Base-by-base conservation (phyloP, 1,140 invertebrate species). In the Rhagoletis zephyria region DNA sequence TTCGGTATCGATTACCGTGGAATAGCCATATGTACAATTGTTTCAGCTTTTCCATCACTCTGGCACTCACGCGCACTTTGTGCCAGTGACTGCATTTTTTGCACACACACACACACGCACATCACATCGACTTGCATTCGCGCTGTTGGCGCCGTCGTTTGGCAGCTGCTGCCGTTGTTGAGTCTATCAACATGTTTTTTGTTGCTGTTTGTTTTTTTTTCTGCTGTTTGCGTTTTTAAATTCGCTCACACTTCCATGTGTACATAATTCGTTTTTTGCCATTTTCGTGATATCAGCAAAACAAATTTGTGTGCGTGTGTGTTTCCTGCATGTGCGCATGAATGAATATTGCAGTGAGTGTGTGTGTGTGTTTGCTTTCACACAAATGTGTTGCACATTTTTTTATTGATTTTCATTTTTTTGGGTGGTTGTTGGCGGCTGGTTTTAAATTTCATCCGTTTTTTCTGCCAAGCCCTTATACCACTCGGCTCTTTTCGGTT, bases 101-200 rank as follows among this genome's bases (percentile, higher is more conserved):
- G 67, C 48, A 30, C 45, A 74, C 48, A 4, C 45, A 74, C 51
- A 56, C 10, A 56, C 51, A 56, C 51, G 9, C 51, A 56, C 51
- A 30, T 30, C 30, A 56, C 51, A 56, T 30, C 30, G 19, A 64
- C 12, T 2, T 10, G 40, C 65, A 74, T 14, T 56, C 2, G 51
- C 48, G 14, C 74, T 81, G 48, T 16, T 81, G 74, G 74, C 74
- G 74, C 74, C 74, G 74, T 19, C 74, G 74, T 56, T n/a, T 30
- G 16, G 74, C 74, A 81, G 74, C 74, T 81, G 74, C 74, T 81
- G 74, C 74, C 16, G 19, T 74, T 74, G 74, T 81, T 19, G 74
- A 45, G 74, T 81, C 51, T 81, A 56, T 81, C 16, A 74, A 48
- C 30, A 30, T 30, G 30, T 81, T 81, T 51, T 56, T 81, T 81